Percentiles rank a stretch among this genome's conserved stretches.
These are phyloP conservation scores for Sebastolobus alascanus DNA, from an alignment of 2,797 vertebrate genomes.

Conservation along the genomic window DNA sequence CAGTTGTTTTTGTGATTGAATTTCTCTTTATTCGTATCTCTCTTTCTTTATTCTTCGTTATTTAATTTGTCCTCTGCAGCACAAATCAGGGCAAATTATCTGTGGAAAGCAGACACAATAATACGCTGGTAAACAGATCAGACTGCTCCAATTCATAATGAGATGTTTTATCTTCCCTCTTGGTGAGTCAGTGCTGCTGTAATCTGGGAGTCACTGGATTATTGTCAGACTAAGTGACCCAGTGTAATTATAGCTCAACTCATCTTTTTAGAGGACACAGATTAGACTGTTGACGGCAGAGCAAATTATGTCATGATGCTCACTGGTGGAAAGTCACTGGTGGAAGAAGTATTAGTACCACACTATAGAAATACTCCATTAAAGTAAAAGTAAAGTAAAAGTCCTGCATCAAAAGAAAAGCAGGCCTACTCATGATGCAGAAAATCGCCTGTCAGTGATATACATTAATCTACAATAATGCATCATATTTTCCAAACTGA, in stretches of 20 bases:
- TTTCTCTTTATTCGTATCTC: background rate
- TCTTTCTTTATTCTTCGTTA: background rate
- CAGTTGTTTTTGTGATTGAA: background rate
- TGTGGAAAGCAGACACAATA: background rate
- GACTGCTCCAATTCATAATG: background rate
- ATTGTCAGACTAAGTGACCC: constrained; percentile 55
- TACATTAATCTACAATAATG: background rate
- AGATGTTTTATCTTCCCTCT: background rate
- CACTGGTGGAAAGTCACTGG: background rate
- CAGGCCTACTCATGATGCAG: background rate
- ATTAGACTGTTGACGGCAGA: constrained; percentile 63
- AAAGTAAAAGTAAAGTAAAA: background rate
- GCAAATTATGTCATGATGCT: constrained; percentile 37
- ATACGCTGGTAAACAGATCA: fast-evolving
- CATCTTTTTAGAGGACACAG: constrained; percentile 51
- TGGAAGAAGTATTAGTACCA: background rate
- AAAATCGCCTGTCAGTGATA: background rate
- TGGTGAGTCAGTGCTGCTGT: constrained; percentile 5
- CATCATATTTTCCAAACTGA: background rate
- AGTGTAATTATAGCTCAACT: constrained; percentile 66
- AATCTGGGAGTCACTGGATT: constrained; percentile 72
- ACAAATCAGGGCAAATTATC: background rate
- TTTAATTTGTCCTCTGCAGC: background rate
- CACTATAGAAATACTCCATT: background rate
- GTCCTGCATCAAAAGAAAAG: background rate